phyloP scores from a whole-genome alignment of 2,113 vertebrate species.

The Carlito syrichta region DNA sequence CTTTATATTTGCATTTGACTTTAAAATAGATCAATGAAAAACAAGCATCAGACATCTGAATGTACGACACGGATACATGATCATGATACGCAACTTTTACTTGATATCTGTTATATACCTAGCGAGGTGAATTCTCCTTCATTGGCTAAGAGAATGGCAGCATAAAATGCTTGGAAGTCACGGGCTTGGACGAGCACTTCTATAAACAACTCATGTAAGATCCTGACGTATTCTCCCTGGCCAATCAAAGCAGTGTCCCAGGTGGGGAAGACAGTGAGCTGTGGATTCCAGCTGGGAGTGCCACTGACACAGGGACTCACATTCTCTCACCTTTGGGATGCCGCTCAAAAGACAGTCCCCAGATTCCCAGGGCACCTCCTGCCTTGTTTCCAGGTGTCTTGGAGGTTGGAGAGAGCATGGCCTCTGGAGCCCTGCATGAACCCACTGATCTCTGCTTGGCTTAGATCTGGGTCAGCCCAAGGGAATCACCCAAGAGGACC shows the following conservation, averaged over 20 bases:
- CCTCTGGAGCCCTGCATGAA: neutral
- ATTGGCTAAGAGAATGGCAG: neutral
- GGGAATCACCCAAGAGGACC: neutral
- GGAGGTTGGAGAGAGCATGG: neutral
- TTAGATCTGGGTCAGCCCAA: neutral
- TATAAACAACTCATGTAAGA: neutral
- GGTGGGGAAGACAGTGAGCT: neutral
- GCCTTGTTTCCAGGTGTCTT: neutral
- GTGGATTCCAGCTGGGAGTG: neutral
- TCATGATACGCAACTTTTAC: neutral
- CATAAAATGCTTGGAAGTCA: neutral
- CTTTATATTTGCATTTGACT: neutral
- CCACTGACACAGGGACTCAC: neutral
- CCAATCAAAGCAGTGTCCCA: neutral
- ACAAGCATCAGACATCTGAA: neutral
- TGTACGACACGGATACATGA: neutral
- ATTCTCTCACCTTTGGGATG: neutral
- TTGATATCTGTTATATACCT: neutral
- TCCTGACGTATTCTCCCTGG: neutral
- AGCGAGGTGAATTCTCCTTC: neutral
- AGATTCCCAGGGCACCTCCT: neutral
- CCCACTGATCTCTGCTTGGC: neutral
- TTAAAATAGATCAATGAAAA: neutral
- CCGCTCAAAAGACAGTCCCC: neutral
- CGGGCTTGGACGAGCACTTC: neutral